A percentile compares a stretch with the other conserved stretches of the same genome.
Evolutionary conservation across 2,113 vertebrate genomes (phyloP).

Genomic region (Neolamprologus tretocephalus): DNA sequence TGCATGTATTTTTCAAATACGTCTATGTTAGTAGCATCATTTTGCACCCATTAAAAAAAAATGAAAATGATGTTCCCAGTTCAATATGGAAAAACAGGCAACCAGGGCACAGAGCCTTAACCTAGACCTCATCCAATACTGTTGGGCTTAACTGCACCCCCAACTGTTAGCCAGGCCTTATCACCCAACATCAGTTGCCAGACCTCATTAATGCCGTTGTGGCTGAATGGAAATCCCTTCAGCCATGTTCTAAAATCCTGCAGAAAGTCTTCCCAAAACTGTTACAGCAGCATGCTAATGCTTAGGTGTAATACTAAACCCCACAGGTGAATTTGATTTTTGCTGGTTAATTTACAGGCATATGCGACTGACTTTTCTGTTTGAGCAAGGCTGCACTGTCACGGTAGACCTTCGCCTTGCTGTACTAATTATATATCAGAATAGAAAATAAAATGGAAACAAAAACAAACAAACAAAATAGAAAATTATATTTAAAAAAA

Average conservation of each 20-base stretch:
- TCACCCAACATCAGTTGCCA: neutral
- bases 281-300: neutral
- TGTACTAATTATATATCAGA: neutral
- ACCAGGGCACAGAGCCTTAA: neutral
- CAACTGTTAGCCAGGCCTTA: neutral
- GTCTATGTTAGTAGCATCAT: neutral
- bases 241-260: neutral
- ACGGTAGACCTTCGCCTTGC: fast-evolving
- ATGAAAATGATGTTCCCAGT: neutral
- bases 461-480: neutral
- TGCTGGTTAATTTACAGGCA: neutral
- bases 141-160: neutral
- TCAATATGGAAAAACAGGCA: neutral
- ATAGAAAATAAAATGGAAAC: neutral
- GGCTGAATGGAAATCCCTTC: neutral
- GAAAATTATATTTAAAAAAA: fast-evolving
- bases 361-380: neutral
- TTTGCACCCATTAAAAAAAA: no score
- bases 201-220: neutral
- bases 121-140: neutral
- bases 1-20: neutral
- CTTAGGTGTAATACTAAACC: neutral
- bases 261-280: neutral
- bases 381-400: neutral
- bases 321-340: neutral